phyloP scores from a whole-genome alignment of 2,797 vertebrate species.

The Rhabdophis nuchalis region DNA sequence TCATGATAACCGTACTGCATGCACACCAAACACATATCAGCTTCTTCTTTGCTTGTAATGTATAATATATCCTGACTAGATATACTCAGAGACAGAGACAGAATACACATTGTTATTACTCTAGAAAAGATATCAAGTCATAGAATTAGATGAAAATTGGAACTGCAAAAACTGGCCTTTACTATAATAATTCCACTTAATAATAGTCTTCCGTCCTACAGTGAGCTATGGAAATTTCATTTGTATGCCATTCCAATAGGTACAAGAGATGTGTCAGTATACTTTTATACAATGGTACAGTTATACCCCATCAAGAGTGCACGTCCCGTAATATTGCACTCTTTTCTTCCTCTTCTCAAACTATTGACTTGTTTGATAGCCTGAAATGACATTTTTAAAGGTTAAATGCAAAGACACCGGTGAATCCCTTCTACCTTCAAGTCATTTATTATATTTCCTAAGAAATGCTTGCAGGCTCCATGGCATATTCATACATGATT shows the following conservation, averaged over 20 bases:
- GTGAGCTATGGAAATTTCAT: conserved; percentile 15
- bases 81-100: background rate
- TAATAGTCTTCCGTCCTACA: conserved; percentile 21
- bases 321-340: conserved; percentile 43
- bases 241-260: conserved; percentile 17
- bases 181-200: conserved; percentile 31
- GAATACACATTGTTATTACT: background rate
- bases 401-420: conserved; percentile 42
- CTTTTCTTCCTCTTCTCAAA: conserved; percentile 29
- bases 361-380: conserved; percentile 45
- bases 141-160: background rate
- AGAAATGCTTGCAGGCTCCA: conserved; percentile 31
- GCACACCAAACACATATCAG: background rate
- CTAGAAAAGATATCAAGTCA: background rate
- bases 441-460: conserved; percentile 38
- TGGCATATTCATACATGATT: conserved; percentile 28
- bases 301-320: conserved; percentile 32
- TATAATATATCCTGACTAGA: background rate
- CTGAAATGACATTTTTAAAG: conserved; percentile 56
- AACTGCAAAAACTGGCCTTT: conserved; percentile 4
- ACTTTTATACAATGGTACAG: conserved; percentile 13
- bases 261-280: conserved; percentile 17
- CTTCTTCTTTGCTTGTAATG: background rate
- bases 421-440: conserved; percentile 19
- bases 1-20: background rate